Evolutionary conservation across 2,113 vertebrate species (phyloP).

Genomic region (Peucedramus taeniatus): DNA sequence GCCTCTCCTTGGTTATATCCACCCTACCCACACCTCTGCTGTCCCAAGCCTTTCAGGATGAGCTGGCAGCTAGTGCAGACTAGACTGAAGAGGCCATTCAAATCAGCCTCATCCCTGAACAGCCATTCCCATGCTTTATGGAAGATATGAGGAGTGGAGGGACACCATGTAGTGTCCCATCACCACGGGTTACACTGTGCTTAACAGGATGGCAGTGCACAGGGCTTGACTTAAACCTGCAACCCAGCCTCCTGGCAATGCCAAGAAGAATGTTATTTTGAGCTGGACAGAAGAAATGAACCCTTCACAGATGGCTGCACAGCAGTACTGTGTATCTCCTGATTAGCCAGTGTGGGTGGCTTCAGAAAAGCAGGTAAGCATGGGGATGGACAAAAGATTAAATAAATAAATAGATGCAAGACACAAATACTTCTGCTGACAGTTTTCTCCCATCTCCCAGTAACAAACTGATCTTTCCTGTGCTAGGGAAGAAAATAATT

Average conservation of each 20-base stretch:
- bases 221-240: background rate
- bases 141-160: background rate
- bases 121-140: background rate
- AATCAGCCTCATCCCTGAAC: background rate
- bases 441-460: background rate
- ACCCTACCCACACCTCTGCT: background rate
- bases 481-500: background rate
- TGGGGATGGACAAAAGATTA: background rate
- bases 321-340: background rate
- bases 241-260: background rate
- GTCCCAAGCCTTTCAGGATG: background rate
- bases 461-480: background rate
- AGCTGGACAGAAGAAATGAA: background rate
- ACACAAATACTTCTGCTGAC: background rate
- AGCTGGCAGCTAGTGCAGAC: background rate
- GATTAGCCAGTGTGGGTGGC: background rate
- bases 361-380: background rate
- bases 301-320: background rate
- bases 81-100: background rate
- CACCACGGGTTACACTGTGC: background rate
- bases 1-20: background rate
- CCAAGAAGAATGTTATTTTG: background rate
- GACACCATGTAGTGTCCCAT: background rate
- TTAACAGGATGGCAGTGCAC: background rate
- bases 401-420: background rate